Evolutionary conservation across 2,888 invertebrate genomes (phyloP).

Genomic region (Pristionchus arcanus): DNA sequence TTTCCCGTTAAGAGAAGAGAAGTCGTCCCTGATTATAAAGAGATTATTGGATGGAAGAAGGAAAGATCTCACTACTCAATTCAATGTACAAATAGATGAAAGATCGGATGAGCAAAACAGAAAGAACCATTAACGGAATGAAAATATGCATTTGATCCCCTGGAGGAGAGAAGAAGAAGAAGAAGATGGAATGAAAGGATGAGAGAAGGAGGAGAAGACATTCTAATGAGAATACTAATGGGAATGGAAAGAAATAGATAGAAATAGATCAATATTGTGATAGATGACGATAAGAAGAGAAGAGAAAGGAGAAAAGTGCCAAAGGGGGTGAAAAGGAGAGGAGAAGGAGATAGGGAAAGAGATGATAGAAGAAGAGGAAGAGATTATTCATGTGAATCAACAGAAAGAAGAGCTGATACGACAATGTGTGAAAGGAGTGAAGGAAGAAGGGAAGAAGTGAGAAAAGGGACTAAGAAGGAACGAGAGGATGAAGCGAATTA

Average conservation of each 20-base stretch:
- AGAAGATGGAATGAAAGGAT: conserved; percentile 52
- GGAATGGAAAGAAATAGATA: conserved; percentile 39
- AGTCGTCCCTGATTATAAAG: neutral
- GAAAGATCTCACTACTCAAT: neutral
- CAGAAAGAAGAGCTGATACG: conserved; percentile 29
- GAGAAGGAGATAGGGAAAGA: conserved; percentile 48
- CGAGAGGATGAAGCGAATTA: neutral
- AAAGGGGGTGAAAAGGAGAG: conserved; percentile 45
- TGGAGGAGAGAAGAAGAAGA: conserved; percentile 45
- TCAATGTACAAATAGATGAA: neutral
- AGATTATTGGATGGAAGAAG: neutral
- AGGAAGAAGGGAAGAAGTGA: neutral
- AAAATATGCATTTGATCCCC: conserved; percentile 34
- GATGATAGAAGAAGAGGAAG: conserved; percentile 28
- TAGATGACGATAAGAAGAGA: conserved; percentile 55
- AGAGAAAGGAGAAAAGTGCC: neutral
- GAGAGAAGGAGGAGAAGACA: neutral
- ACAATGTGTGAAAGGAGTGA: neutral
- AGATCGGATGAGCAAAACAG: neutral
- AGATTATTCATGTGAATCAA: conserved; percentile 38
- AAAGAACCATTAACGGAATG: conserved; percentile 22
- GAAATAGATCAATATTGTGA: conserved; percentile 57
- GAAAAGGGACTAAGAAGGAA: neutral
- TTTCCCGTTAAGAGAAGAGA: neutral
- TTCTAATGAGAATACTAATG: conserved; percentile 30